These are phyloP conservation scores for Gallirallus australis DNA, from an alignment of 2,797 vertebrate species.

Conservation along the genomic window DNA sequence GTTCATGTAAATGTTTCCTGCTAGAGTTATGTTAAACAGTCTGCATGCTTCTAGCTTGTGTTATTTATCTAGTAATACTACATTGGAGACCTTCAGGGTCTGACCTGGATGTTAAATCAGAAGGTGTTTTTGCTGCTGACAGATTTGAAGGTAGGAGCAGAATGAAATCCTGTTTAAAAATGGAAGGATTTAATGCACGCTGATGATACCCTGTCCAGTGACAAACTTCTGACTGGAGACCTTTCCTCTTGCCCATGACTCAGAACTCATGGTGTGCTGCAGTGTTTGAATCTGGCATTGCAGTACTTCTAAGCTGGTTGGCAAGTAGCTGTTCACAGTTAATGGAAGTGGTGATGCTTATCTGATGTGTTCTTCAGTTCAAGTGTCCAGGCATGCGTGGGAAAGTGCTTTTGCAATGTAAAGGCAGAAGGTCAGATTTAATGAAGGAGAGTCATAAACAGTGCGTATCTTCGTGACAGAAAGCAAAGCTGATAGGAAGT, in stretches of 20 bases:
- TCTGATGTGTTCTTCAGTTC: background rate
- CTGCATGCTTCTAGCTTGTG: background rate
- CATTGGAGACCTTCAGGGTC: background rate
- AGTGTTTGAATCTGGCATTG: background rate
- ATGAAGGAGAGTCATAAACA: background rate
- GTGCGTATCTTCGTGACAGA: background rate
- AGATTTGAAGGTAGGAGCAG: background rate
- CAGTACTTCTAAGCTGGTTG: background rate
- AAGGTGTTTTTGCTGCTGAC: background rate
- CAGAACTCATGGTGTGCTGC: background rate
- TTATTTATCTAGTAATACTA: background rate
- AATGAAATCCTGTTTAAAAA: background rate
- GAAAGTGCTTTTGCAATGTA: background rate
- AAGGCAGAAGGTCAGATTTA: conserved; percentile 1
- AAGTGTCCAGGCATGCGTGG: background rate
- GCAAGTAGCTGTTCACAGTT: background rate
- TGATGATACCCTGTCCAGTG: background rate
- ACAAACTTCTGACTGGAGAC: background rate
- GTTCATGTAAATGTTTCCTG: background rate
- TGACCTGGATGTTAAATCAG: background rate
- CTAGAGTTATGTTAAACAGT: background rate
- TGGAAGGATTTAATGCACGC: background rate
- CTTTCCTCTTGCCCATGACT: background rate
- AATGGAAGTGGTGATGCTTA: background rate
- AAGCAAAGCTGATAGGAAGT: background rate